Evolutionary conservation across 1,140 invertebrate species (phyloP).

Genomic region (Eulimnadia texana): DNA sequence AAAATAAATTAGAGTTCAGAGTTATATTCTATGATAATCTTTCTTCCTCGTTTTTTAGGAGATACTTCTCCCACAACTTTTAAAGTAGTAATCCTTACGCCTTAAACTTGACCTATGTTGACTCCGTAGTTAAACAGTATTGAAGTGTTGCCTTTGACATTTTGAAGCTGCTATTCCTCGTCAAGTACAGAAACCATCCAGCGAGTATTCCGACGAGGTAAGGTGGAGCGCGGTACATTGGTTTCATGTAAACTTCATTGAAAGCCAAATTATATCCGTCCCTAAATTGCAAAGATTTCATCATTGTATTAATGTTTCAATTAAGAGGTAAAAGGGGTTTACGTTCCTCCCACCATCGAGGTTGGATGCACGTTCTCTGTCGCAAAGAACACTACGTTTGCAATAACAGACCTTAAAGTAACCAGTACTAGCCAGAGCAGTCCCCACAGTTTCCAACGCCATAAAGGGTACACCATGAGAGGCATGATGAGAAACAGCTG

Average conservation of each 20-base stretch:
- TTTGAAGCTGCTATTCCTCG: slow-evolving; percentile 16
- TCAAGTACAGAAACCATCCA: slow-evolving; percentile 24
- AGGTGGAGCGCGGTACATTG: slow-evolving; percentile 19
- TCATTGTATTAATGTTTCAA: not conserved
- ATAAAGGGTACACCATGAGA: slow-evolving; percentile 46
- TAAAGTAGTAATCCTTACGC: too few species aligned
- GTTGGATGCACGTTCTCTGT: slow-evolving; percentile 17
- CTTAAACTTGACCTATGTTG: too few species aligned
- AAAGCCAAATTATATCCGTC: not conserved
- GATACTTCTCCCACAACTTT: too few species aligned
- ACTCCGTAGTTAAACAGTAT: too few species aligned
- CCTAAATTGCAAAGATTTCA: too few species aligned
- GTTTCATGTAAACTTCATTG: slow-evolving; percentile 18
- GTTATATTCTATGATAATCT: not conserved
- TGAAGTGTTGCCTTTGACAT: slow-evolving; percentile 30
- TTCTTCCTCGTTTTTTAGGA: too few species aligned
- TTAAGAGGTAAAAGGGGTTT: not conserved
- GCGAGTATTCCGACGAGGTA: slow-evolving; percentile 33
- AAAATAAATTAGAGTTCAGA: not conserved
- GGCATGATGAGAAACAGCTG: slow-evolving; percentile 60
- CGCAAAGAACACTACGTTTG: slow-evolving; percentile 13
- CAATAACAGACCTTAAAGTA: slow-evolving; percentile 16
- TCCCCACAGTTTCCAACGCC: slow-evolving; percentile 19
- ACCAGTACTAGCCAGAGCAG: slow-evolving; percentile 13
- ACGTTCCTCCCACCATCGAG: slow-evolving; percentile 16